Evolutionary conservation across 1,140 invertebrate species (phyloP).

Genomic region (Anadara kagoshimensis): DNA sequence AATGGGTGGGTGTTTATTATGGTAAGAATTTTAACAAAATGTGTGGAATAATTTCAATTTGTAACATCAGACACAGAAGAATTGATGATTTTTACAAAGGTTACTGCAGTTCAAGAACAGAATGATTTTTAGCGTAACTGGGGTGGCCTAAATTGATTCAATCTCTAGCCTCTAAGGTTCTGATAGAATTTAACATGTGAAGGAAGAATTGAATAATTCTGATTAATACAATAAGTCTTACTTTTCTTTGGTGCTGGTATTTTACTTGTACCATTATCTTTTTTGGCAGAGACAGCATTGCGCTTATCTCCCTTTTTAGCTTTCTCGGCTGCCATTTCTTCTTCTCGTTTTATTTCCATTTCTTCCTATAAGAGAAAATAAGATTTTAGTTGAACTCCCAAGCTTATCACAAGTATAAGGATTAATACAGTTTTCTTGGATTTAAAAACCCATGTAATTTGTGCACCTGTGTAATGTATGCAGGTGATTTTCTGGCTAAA

Average conservation of each 20-base stretch:
- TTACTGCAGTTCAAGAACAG: too few species aligned
- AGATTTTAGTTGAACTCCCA: background rate
- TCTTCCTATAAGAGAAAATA: conserved; percentile 56
- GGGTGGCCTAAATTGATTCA: too few species aligned
- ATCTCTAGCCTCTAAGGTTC: background rate
- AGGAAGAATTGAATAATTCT: background rate
- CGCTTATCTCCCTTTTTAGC: conserved; percentile 56
- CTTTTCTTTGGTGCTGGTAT: conserved; percentile 63
- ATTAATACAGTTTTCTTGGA: conserved; percentile 11
- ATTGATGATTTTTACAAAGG: too few species aligned
- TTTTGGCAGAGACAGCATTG: conserved; percentile 42
- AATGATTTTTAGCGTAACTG: too few species aligned
- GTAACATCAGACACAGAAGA: too few species aligned
- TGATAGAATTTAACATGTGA: background rate
- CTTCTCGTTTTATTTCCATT: conserved; percentile 60
- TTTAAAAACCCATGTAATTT: background rate
- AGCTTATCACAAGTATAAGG: conserved; percentile 16
- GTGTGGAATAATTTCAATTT: too few species aligned
- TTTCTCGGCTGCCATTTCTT: conserved; percentile 51
- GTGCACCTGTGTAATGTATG: too few species aligned
- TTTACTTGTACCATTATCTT: conserved; percentile 52
- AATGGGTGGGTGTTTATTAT: too few species aligned
- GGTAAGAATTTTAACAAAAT: too few species aligned
- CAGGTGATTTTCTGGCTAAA: too few species aligned
- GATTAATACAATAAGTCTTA: conserved; percentile 21